A percentile compares a stretch with the other conserved stretches of the same genome.
Evolutionary conservation across 1,140 invertebrate species (phyloP).

Genomic region (Grapholita molesta): DNA sequence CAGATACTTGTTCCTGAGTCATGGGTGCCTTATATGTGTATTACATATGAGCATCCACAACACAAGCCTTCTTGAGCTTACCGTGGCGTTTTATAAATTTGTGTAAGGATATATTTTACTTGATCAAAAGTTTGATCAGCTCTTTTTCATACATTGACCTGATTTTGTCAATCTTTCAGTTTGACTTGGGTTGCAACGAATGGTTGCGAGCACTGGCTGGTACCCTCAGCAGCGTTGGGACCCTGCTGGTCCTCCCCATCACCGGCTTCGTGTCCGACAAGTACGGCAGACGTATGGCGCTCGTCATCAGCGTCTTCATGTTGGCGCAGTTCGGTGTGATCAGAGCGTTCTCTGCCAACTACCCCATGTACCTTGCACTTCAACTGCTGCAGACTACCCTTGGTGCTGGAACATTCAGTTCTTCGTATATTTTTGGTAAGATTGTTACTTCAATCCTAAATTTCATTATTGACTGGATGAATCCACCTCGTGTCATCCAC

Average conservation of each 20-base stretch:
- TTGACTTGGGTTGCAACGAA: constrained; percentile 55
- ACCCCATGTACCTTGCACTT: constrained; percentile 80
- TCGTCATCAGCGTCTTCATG: constrained; percentile 80
- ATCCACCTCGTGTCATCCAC: too few relatives aligned
- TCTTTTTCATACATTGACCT: too few relatives aligned
- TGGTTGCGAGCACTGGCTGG: constrained; percentile 52
- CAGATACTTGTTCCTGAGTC: too few relatives aligned
- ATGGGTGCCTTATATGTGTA: too few relatives aligned
- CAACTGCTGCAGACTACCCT: constrained; percentile 82
- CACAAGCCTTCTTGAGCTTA: too few relatives aligned
- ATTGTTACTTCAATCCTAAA: neutral
- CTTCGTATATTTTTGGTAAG: constrained; percentile 66
- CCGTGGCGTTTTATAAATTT: too few relatives aligned
- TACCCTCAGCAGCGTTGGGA: constrained; percentile 56
- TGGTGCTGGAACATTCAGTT: constrained; percentile 66
- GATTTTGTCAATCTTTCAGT: constrained; percentile 36
- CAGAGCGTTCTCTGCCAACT: constrained; percentile 82
- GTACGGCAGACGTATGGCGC: constrained; percentile 80
- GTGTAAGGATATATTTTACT: too few relatives aligned
- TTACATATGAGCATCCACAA: too few relatives aligned
- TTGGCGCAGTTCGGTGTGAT: constrained; percentile 79
- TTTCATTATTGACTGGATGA: neutral
- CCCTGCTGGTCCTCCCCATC: constrained; percentile 54
- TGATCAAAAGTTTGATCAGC: too few relatives aligned
- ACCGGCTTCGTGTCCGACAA: constrained; percentile 79